Evolutionary conservation across 2,797 vertebrate species (phyloP), one percentile per base, ranked within the genome.

Genomic region (Acestrorhynchus altus): DNA sequence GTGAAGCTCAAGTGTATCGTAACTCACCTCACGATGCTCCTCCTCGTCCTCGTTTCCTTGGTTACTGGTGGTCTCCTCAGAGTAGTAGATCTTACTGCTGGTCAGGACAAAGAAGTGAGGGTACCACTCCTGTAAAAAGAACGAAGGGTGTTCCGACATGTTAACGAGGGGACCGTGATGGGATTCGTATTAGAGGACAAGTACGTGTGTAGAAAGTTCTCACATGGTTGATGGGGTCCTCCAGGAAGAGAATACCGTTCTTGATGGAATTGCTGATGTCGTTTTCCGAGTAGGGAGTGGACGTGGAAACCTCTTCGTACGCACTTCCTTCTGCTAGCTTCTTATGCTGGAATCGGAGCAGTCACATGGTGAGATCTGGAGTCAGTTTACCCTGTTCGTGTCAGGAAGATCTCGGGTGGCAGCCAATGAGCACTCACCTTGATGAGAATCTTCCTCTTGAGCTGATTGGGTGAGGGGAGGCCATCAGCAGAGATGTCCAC

Each of bases 221-320:
- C 87, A 99, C 98, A 0, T 98, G 98, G 87, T 99, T 98, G 87
- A 99, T 96, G 8, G 98, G 98, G 88, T 99, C 98, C 88, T 99
- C 97, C 81, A 99, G 88, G 89, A 94, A 99, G 22, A 99, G 93
- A 86, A 99, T 97, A 73, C 97, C 98, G 0, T 99, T 99, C 92
- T 98, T 99, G 90, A 99, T 98, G 66, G 98, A 99, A 92, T 99
- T 99, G 94, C 98, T 99, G 92, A 99, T 98, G 86, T 99, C 98
- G 0, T 98, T 99, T 90, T 99, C 98, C 0, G 97, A 97, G 88
- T 98, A 99, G 75, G 97, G 95, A 0, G 96, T 94, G 0, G 97
- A 96, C 0, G 94, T 94, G 40, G 97, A 97, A 67, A 99, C 94
- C 84, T 99, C 98, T 85, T 99, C 98, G 0, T 99, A 99, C 39